Conservation (phyloP, 2,113 vertebrate genomes). For the Castor canadensis region DNA sequence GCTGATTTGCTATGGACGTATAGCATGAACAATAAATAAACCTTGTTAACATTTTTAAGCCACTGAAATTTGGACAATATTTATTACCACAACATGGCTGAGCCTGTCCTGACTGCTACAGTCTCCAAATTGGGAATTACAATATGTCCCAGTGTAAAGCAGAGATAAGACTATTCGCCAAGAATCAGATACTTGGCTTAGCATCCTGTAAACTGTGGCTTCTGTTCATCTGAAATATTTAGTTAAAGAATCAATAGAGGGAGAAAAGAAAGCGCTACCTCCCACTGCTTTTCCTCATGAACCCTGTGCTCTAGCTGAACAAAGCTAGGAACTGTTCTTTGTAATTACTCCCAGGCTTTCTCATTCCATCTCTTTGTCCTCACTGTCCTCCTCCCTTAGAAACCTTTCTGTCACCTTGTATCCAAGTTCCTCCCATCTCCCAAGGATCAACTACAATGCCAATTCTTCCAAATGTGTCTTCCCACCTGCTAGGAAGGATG, state of each 20-base stretch:
- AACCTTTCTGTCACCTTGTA: slow-evolving; percentile 59
- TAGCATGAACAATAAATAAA: not conserved
- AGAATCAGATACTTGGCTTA: slow-evolving; percentile 18
- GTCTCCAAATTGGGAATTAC: slow-evolving; percentile 28
- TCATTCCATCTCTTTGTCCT: slow-evolving; percentile 59
- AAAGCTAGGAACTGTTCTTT: slow-evolving; percentile 55
- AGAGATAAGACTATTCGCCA: not conserved
- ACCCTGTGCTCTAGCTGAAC: slow-evolving; percentile 48
- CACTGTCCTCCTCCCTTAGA: slow-evolving; percentile 55
- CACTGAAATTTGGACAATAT: not conserved
- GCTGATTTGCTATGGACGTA: not conserved
- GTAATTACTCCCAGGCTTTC: slow-evolving; percentile 49
- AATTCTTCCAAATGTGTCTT: slow-evolving; percentile 4
- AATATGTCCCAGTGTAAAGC: not conserved
- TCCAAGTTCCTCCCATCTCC: slow-evolving; percentile 21
- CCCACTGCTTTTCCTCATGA: slow-evolving; percentile 39
- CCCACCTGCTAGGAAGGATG: not conserved
- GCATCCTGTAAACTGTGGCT: slow-evolving; percentile 14
- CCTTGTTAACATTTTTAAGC: slow-evolving; percentile 9
- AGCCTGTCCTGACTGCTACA: not conserved
- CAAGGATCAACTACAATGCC: slow-evolving; percentile 18
- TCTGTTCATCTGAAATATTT: slow-evolving; percentile 69
- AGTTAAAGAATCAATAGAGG: slow-evolving; percentile 67
- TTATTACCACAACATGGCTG: not conserved
- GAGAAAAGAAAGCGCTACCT: slow-evolving; percentile 60